These are phyloP conservation scores for Bovichtus variegatus DNA, from an alignment of 2,797 vertebrate species.

Conservation along the genomic window DNA sequence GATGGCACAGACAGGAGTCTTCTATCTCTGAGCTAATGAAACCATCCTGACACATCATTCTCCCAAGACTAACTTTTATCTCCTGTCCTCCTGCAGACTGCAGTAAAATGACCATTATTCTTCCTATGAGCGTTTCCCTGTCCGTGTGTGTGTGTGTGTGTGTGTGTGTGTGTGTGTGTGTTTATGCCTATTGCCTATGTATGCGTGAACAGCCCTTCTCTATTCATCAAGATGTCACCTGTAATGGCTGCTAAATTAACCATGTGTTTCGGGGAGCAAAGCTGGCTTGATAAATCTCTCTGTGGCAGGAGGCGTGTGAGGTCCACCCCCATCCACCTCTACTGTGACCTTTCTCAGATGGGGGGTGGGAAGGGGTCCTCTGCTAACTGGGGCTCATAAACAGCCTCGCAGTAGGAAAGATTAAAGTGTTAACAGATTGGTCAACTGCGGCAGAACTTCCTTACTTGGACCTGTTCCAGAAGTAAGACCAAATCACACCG, in stretches of 20 bases:
- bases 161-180: slow-evolving; percentile 57
- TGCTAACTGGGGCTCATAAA: slow-evolving; percentile 21
- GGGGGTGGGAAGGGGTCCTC: slow-evolving; percentile 19
- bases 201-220: slow-evolving; percentile 79
- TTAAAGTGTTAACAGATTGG: slow-evolving; percentile 18
- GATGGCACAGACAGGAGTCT: slow-evolving; percentile 75
- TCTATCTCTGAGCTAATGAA: slow-evolving; percentile 82
- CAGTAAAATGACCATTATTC: slow-evolving; percentile 84
- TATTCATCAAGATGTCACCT: slow-evolving; percentile 87
- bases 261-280: slow-evolving; percentile 83
- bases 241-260: slow-evolving; percentile 89
- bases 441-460: neutral
- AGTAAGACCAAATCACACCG: neutral
- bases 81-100: slow-evolving; percentile 80
- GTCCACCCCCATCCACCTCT: slow-evolving; percentile 82
- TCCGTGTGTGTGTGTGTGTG: slow-evolving; percentile 24
- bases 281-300: slow-evolving; percentile 83
- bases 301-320: slow-evolving; percentile 78
- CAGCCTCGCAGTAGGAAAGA: slow-evolving; percentile 3
- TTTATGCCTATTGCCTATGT: slow-evolving; percentile 80
- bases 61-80: slow-evolving; percentile 83
- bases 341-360: slow-evolving; percentile 72
- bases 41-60: slow-evolving; percentile 81
- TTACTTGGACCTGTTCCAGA: neutral
- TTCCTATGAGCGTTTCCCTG: slow-evolving; percentile 61